These are phyloP conservation scores for Spatulosminthurus flaviceps DNA, from an alignment of 2,888 invertebrate genomes.

Conservation along the genomic window DNA sequence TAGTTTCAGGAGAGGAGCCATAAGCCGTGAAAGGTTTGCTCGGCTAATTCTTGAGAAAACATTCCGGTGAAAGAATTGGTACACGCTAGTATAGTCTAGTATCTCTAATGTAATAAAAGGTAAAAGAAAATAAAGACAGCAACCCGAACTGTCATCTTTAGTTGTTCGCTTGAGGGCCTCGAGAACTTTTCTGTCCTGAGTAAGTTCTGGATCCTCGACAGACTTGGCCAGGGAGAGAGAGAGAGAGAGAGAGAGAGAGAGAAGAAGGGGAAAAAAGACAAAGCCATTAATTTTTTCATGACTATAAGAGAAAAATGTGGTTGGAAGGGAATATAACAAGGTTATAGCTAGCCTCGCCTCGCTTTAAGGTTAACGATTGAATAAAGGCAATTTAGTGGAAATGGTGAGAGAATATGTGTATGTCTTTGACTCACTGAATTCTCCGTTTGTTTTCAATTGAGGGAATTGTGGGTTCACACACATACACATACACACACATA, in stretches of 20 bases:
- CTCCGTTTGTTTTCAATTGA: conserved; percentile 38
- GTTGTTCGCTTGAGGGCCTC: conserved; percentile 41
- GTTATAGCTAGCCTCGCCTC: neutral
- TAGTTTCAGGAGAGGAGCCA: no score
- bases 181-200: conserved; percentile 22
- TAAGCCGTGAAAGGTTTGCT: conserved; percentile 35
- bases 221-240: neutral
- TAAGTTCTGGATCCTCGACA: neutral
- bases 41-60: conserved; percentile 39
- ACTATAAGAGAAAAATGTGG: conserved; percentile 10
- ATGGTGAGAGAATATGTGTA: conserved; percentile 40
- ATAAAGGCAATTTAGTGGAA: conserved; percentile 43
- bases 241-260: conserved; percentile 10
- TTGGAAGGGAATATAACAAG: neutral
- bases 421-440: conserved; percentile 31
- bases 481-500: neutral
- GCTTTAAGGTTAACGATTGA: conserved; percentile 40
- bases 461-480: conserved; percentile 16
- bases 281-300: conserved; percentile 42
- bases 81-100: neutral
- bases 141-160: conserved; percentile 27
- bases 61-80: conserved; percentile 7
- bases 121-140: conserved; percentile 33
- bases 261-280: conserved; percentile 24
- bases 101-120: conserved; percentile 40